phyloP scores from a whole-genome alignment of 2,797 vertebrate genomes.

The Huso huso region DNA sequence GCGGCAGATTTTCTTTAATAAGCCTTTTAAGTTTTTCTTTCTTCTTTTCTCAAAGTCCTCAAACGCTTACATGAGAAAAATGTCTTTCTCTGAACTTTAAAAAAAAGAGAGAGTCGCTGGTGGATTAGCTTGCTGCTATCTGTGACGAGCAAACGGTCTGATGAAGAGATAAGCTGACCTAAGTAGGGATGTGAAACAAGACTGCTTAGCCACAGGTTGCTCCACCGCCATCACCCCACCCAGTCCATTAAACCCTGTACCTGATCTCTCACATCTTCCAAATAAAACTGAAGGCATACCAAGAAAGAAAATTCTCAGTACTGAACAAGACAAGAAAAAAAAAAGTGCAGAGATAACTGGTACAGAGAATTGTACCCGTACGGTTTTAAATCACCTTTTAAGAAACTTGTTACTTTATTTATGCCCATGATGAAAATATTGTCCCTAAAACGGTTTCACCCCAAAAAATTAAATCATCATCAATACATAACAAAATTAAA shows the following conservation, averaged over 20 bases:
- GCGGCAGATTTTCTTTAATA: too few species aligned
- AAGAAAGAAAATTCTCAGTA: slow-evolving; percentile 2
- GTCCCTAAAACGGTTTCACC: too few species aligned
- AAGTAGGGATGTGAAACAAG: slow-evolving; percentile 1
- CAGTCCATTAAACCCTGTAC: background rate
- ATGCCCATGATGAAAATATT: too few species aligned
- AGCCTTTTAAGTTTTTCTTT: too few species aligned
- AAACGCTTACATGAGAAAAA: too few species aligned
- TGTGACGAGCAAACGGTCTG: background rate
- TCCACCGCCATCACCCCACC: background rate
- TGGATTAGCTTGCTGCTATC: background rate
- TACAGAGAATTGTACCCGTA: background rate
- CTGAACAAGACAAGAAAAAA: background rate
- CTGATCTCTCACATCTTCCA: background rate
- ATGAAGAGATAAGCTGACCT: slow-evolving; percentile 11
- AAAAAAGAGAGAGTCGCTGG: background rate
- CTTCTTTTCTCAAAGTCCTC: too few species aligned
- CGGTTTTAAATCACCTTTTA: too few species aligned
- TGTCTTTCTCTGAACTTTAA: background rate
- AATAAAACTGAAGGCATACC: slow-evolving; percentile 5
- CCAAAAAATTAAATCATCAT: too few species aligned
- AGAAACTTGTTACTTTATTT: too few species aligned
- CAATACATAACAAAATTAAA: too few species aligned
- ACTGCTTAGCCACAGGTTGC: background rate
- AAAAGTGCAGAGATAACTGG: slow-evolving; percentile 4